Conservation (phyloP, 1,140 invertebrate genomes). For the Drosophila miranda region DNA sequence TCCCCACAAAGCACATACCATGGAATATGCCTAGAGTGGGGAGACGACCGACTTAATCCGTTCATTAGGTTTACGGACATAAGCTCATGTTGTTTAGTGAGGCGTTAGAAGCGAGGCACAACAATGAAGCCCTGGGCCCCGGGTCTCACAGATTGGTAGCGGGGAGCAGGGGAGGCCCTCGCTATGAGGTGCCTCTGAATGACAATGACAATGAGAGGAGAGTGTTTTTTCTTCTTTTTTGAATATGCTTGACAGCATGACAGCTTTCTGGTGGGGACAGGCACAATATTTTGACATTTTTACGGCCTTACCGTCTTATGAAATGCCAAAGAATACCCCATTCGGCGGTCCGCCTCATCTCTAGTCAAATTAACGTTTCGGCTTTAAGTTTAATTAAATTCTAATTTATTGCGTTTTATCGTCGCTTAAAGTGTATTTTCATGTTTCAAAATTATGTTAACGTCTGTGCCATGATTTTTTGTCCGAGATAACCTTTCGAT, state of each 20-base stretch:
- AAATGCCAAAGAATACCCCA: conserved; percentile 66
- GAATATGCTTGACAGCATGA: conserved; percentile 71
- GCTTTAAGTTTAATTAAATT: conserved; percentile 78
- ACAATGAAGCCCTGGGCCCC: conserved; percentile 58
- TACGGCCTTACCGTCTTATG: conserved; percentile 65
- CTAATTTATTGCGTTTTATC: conserved; percentile 77
- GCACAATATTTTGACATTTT: conserved; percentile 79
- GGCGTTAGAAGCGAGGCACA: conserved; percentile 68
- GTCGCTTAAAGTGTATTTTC: conserved; percentile 68
- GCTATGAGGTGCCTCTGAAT: conserved; percentile 21
- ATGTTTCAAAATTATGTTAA: conserved; percentile 58
- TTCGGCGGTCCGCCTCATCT: conserved; percentile 23
- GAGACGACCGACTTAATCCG: conserved; percentile 63
- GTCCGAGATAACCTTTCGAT: conserved; percentile 27
- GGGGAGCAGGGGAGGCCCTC: background rate
- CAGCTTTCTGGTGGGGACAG: conserved; percentile 50
- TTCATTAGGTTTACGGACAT: conserved; percentile 79
- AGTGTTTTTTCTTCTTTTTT: conserved; percentile 30
- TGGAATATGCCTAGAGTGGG: conserved; percentile 19
- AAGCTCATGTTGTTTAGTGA: conserved; percentile 78
- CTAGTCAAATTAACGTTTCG: conserved; percentile 34
- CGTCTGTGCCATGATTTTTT: conserved; percentile 27
- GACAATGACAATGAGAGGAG: conserved; percentile 55
- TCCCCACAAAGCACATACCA: conserved; percentile 34
- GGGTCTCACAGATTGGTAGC: background rate